A percentile compares a stretch with the other conserved stretches of the same genome.
Conservation (phyloP, 2,888 invertebrate species). For the Malthinus flaveolus region DNA sequence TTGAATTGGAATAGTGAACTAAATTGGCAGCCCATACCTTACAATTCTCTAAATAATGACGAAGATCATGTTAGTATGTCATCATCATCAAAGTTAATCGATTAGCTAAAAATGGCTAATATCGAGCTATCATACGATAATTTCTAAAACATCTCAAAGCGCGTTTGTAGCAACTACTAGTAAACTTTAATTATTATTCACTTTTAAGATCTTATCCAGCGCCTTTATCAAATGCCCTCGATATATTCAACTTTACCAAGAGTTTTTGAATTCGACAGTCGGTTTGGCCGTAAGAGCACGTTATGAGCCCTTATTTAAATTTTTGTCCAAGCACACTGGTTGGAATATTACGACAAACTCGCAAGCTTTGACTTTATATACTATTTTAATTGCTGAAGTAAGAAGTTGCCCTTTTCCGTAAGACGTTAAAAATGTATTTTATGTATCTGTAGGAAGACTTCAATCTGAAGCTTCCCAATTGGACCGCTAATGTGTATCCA, state of each 20-base stretch:
- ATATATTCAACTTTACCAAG: background rate
- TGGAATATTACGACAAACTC: background rate
- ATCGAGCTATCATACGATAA: background rate
- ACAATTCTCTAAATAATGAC: constrained; percentile 9
- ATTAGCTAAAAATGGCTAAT: background rate
- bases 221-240: background rate
- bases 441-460: constrained; percentile 39
- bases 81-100: background rate
- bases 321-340: background rate
- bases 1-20: constrained; percentile 59
- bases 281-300: background rate
- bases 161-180: too few relatives aligned
- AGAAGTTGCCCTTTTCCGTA: background rate
- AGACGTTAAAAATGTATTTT: background rate
- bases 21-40: constrained; percentile 45
- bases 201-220: too few relatives aligned
- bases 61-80: background rate
- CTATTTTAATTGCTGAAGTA: background rate
- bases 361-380: background rate
- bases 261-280: background rate
- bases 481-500: constrained; percentile 49
- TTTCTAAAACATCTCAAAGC: too few relatives aligned
- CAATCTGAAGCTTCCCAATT: constrained; percentile 50
- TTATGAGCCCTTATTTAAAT: background rate
- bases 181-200: too few relatives aligned